Evolutionary conservation across 2,888 invertebrate species (phyloP), one percentile per base, ranked within the genome.

Genomic region (Acronicta psi): DNA sequence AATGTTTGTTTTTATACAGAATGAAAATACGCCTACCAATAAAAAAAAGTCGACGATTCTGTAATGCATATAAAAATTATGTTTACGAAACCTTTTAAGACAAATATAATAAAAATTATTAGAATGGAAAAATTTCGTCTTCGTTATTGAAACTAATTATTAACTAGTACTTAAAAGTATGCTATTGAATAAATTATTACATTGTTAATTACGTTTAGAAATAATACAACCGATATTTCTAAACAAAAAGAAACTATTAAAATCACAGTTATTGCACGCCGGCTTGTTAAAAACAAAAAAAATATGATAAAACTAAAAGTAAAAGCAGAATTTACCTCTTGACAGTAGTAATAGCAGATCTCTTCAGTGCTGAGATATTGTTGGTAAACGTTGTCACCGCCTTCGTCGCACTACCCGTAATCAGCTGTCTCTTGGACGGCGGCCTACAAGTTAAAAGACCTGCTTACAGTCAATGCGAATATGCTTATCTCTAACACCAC

Each of bases 261-360:
- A 25, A 9, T 25, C 25, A 25, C 25, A 9, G 25, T 2, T 25
- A 25, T 9, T 9, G 0, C 0, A 25, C 9, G 1, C 1, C 23
- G 7, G 9, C 8, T 25, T 25, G 9, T 25, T 25, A 25, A 36
- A 42, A 46, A 34, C 0, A 29, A 14, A 36, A 20, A 41, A 16
- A 44, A 7, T 9, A 23, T 20, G 0, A 13, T 6, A 4, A 4
- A 20, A 20, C 11, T 29, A 2, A 3, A 11, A 42, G 17, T 8
- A 13, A 16, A 40, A 23, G 16, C 10, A 11, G 0, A 1, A 29
- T 56, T 84, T 74, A 93, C 94, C 92, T 94, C 67, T 93, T 94
- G 49, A 93, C 86, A 74, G 92, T 90, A 36, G 93, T 81, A 5
- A 93, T 87, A 44, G 94, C 94, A 2, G 91, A 87, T 59, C 94